phyloP scores from a whole-genome alignment of 2,888 invertebrate genomes.

The Gryllus longicercus region DNA sequence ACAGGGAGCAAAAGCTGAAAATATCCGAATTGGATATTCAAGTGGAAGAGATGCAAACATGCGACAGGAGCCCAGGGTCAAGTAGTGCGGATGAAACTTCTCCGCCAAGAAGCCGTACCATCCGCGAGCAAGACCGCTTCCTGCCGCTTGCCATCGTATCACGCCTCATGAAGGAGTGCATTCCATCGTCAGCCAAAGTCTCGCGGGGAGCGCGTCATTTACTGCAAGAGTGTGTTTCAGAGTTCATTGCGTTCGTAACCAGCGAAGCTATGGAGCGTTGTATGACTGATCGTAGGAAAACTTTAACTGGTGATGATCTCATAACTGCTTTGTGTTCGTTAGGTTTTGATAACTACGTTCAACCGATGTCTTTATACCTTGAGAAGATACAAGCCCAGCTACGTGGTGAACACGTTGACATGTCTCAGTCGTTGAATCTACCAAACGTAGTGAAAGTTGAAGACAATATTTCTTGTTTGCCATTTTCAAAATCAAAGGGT shows the following conservation, averaged over 20 bases:
- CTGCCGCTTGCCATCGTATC: neutral
- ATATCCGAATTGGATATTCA: neutral
- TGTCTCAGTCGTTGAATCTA: too few relatives aligned
- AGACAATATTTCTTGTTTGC: too few relatives aligned
- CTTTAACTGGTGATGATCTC: neutral
- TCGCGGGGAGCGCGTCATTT: neutral
- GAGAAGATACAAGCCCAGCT: neutral
- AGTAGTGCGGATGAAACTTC: neutral
- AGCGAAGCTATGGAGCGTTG: conserved; percentile 6
- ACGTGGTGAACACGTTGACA: neutral
- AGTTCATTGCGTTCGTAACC: neutral
- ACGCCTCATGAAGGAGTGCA: conserved; percentile 17
- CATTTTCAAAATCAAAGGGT: too few relatives aligned
- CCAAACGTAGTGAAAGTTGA: too few relatives aligned
- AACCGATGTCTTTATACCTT: neutral
- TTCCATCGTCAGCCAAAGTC: neutral
- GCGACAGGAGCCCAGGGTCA: neutral
- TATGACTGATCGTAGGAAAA: neutral
- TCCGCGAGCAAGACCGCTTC: neutral
- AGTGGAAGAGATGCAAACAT: neutral
- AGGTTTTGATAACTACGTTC: neutral
- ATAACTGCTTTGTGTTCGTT: neutral
- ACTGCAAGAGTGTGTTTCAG: neutral
- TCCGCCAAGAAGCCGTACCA: neutral
- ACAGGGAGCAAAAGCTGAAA: neutral